Conservation (phyloP, 2,113 vertebrate genomes). For the Symphodus melops region DNA sequence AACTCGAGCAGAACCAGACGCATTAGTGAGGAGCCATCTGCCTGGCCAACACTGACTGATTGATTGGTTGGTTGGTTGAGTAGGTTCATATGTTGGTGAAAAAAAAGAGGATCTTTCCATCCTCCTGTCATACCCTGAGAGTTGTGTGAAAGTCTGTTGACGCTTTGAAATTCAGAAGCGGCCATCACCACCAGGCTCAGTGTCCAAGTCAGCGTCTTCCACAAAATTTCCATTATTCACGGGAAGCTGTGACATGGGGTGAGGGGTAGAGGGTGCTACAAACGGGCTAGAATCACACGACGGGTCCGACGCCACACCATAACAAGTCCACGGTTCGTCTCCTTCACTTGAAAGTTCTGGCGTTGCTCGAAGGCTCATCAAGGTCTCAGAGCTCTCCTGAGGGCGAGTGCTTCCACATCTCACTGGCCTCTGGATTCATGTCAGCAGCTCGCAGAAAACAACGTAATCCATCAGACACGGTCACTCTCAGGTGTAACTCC, state of each 20-base stretch:
- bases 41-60: too few species aligned
- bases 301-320: conserved; percentile 88
- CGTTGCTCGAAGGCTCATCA: conserved; percentile 60
- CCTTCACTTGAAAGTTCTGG: conserved; percentile 58
- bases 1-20: too few species aligned
- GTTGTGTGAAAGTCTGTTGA: conserved; percentile 90
- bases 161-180: conserved; percentile 91
- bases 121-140: conserved; percentile 90
- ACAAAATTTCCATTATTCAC: conserved; percentile 99
- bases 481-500: conserved; percentile 82
- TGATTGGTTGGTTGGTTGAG: background rate
- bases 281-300: conserved; percentile 85
- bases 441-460: conserved; percentile 82
- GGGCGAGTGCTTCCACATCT: conserved; percentile 79
- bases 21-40: too few species aligned
- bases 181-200: conserved; percentile 95
- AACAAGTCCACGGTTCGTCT: conserved; percentile 86
- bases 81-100: background rate
- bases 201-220: conserved; percentile 98
- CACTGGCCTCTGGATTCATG: conserved; percentile 86
- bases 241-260: conserved; percentile 83
- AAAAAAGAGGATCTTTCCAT: background rate
- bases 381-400: conserved; percentile 79
- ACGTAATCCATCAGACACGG: conserved; percentile 78
- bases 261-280: conserved; percentile 85